Conservation (phyloP, 2,113 vertebrate genomes). For the Engystomops pustulosus region DNA sequence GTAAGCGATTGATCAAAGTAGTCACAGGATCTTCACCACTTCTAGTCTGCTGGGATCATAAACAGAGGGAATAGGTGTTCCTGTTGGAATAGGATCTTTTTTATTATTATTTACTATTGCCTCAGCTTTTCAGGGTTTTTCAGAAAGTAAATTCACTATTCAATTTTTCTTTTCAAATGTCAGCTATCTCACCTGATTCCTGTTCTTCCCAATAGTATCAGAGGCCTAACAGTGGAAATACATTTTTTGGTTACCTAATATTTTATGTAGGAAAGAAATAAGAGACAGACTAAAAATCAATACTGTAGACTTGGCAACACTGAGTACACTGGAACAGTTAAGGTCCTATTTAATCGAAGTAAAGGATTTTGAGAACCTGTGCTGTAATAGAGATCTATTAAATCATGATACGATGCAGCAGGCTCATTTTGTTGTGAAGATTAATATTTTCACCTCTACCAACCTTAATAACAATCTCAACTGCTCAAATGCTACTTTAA, state of each 20-base stretch:
- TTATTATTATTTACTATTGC: no score
- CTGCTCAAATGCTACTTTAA: conserved; percentile 5
- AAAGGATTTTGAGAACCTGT: conserved; percentile 30
- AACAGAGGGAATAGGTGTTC: no score
- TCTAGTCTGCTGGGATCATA: no score
- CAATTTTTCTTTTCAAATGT: neutral
- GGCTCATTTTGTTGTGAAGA: conserved; percentile 41
- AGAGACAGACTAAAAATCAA: conserved; percentile 20
- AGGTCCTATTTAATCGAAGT: conserved; percentile 32
- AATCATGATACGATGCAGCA: conserved; percentile 35
- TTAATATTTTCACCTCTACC: conserved; percentile 39
- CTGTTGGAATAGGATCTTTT: no score
- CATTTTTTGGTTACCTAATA: conserved; percentile 30
- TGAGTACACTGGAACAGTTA: conserved; percentile 16
- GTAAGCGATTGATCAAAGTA: no score
- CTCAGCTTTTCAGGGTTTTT: no score
- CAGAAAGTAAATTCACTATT: neutral
- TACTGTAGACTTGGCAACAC: conserved; percentile 32
- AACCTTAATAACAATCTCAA: conserved; percentile 41
- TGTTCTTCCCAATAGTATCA: conserved; percentile 7
- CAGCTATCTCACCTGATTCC: neutral
- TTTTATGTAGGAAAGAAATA: conserved; percentile 29
- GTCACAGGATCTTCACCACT: no score
- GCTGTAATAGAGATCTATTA: conserved; percentile 30
- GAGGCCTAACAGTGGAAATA: conserved; percentile 2